Evolutionary conservation across 2,888 invertebrate genomes (phyloP).

Genomic region (Stenodema calcarata): DNA sequence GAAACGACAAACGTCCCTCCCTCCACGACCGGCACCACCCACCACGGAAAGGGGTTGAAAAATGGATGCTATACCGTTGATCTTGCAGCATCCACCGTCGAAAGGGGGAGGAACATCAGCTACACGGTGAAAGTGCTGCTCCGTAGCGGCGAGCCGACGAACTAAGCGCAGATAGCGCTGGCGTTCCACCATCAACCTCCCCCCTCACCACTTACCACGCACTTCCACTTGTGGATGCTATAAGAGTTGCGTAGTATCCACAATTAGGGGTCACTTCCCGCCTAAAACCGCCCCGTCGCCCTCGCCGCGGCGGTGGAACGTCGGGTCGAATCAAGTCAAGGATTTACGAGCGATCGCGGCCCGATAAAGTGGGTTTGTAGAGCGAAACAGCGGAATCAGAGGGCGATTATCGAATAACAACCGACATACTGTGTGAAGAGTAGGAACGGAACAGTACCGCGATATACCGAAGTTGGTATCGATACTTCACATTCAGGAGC

Average conservation of each 20-base stretch:
- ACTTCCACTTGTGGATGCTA: background rate
- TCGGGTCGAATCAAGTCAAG: no score
- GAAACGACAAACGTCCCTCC: background rate
- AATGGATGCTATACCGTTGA: background rate
- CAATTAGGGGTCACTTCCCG: background rate
- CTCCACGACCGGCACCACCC: no score
- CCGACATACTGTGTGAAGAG: no score
- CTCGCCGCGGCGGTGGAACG: background rate
- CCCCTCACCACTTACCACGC: no score
- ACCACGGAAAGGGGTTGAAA: background rate
- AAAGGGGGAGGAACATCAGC: background rate
- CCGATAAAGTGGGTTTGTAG: background rate
- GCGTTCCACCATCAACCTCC: background rate
- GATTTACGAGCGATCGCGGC: background rate
- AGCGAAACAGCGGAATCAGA: background rate
- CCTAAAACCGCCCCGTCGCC: background rate
- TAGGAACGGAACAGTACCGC: no score
- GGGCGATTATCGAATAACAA: no score
- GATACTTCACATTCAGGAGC: no score
- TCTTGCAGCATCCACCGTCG: background rate
- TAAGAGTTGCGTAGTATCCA: background rate
- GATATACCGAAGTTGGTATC: no score
- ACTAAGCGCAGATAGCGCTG: slow-evolving; percentile 19
- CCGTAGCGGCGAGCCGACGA: background rate
- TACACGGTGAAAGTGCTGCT: background rate